Evolutionary conservation across 1,140 invertebrate genomes (phyloP).

Genomic region (Trichogramma pretiosum): DNA sequence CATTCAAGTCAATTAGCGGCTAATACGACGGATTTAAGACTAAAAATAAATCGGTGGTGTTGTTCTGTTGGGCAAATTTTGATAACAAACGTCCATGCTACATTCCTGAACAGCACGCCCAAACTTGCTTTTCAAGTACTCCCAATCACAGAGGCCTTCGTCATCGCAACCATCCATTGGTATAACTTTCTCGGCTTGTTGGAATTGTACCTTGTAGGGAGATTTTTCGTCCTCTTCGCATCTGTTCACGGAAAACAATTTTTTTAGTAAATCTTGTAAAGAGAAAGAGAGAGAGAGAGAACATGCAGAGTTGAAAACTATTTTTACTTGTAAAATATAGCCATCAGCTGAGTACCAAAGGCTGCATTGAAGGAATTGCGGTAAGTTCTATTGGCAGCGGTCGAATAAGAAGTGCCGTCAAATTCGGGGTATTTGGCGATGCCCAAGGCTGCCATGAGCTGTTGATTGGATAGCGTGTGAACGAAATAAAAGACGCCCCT

Average conservation of each 20-base stretch:
- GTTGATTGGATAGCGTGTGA: constrained; percentile 56
- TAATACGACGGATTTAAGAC: too few relatives aligned
- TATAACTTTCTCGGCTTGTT: constrained; percentile 39
- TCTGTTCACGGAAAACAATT: constrained; percentile 25
- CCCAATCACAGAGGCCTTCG: constrained; percentile 46
- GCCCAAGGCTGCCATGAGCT: constrained; percentile 57
- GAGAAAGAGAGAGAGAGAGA: too few relatives aligned
- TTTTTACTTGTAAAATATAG: constrained; percentile 26
- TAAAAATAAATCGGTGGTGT: too few relatives aligned
- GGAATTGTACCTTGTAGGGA: constrained; percentile 44
- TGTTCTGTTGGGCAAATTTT: too few relatives aligned
- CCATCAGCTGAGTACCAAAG: constrained; percentile 68
- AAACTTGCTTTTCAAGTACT: constrained; percentile 38
- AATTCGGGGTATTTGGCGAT: constrained; percentile 52
- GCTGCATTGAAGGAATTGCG: constrained; percentile 61
- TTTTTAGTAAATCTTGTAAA: too few relatives aligned
- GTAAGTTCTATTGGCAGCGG: constrained; percentile 60
- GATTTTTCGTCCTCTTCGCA: constrained; percentile 24
- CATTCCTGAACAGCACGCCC: constrained; percentile 22
- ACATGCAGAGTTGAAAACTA: too few relatives aligned
- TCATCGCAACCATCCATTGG: constrained; percentile 37
- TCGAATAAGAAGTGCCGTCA: constrained; percentile 57
- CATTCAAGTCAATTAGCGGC: too few relatives aligned
- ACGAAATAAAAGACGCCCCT: constrained; percentile 65
- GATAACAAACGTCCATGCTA: constrained; percentile 27